Evolutionary conservation across 2,797 vertebrate genomes (phyloP), one percentile per base, ranked within the genome.

Genomic region (Cirrhinus molitorella): DNA sequence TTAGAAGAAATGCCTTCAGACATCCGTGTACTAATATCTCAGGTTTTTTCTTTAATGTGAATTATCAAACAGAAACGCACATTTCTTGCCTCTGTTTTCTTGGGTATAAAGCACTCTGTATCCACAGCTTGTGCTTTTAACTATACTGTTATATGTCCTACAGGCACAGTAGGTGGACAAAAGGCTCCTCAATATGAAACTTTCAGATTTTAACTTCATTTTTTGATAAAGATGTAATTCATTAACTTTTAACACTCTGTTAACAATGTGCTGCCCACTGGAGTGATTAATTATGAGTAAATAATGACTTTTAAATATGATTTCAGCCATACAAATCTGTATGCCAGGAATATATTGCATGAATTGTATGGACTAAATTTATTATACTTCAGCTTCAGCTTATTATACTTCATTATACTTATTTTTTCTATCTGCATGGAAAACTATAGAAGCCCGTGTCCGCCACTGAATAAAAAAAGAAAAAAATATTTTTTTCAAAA

Each of bases 111-210:
- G 45, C 75, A 70, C 66, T 11, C 47, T 68, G 43, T 12, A 12
- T 43, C 9, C 55, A 28, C 37, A 72, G 40, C 53, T 43, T 68
- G 45, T 43, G n/a, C 47, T 80, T 81, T 81, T 61, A 47, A 47
- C 53, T 28, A 23, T 16, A 47, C 13, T 14, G 13, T 53, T 28
- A 45, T 51, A 37, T 16, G 28, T 51, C 2, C 11, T 66, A 19
- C 21, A 55, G 68, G 21, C 47, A 51, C 17, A 70, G 43, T 63
- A 19, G 28, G 23, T 67, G 53, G 37, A 59, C 31, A 74, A 74
- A 53, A n/a, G 3, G 34, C n/a, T 34, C 14, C 19, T 37, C 45
- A 31, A 25, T 80, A 12, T 72, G 3, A 16, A 49, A 43, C 51
- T 8, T 71, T 71, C 12, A 80, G 34, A 3, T 61, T 45, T 81